Base-by-base conservation (phyloP, 2,113 vertebrate genomes). In the Camelus bactrianus region DNA sequence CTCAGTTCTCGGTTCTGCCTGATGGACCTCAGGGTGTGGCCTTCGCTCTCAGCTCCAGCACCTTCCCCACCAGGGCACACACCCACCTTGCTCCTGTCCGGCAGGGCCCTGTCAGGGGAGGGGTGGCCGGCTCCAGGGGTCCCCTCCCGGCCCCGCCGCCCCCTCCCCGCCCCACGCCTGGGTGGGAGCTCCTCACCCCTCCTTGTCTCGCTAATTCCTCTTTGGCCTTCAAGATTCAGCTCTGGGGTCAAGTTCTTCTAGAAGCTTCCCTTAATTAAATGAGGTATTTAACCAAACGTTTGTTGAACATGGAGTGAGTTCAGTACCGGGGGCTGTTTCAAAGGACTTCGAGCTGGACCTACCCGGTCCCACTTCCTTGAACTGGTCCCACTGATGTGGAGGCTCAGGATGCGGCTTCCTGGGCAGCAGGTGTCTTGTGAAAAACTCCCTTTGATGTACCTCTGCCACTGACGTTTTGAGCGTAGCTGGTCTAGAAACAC, bases 391-490 rank as follows among this genome's bases (percentile, higher is more conserved):
- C 20, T 28, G 2, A 32, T 76, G 46, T 0, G 2, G 9, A 22
- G 32, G 52, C 8, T 52, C 35, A 0, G 60, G 35, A 35, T 3
- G 8, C 6, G 38, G 54, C 1, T 16, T 69, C 28, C 73, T 8
- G 22, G 42, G 20, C 56, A 62, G 30, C n/a, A 11, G 72, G 5
- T 19, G 30, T 24, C 56, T 26, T 38, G 5, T 14, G 60, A 50
- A 32, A 69, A 38, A 30, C 15, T 24, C 9, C 60, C 14, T 30
- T n/a, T 35, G 56, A 11, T 6, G 19, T 19, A n/a, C 32, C 17
- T 3, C 73, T n/a, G 8, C 5, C 0, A 0, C 56, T 64, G 28
- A 1, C 0, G 22, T 22, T 30, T 26, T 24, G 62, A n/a, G 26
- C 30, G 35, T 0, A 62, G n/a, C 42, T 14, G 7, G 22, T 46